Evolutionary conservation across 2,113 vertebrate genomes (phyloP).

Genomic region (Pygoscelis adeliae): DNA sequence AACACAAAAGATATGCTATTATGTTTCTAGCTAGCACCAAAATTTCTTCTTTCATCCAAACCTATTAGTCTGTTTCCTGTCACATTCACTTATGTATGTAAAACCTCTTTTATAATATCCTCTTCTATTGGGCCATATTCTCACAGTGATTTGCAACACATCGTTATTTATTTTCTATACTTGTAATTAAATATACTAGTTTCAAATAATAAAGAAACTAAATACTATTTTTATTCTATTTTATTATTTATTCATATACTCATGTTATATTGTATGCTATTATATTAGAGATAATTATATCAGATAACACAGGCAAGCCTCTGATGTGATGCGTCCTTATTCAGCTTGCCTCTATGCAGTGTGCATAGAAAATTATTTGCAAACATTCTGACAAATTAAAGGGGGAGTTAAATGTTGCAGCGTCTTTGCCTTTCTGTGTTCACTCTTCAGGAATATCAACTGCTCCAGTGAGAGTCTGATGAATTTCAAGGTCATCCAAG

Average conservation of each 20-base stretch:
- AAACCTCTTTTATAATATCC: background rate
- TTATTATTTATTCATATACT: background rate
- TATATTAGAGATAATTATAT: background rate
- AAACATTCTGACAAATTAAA: background rate
- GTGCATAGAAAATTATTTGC: background rate
- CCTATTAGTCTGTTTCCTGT: background rate
- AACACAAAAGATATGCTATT: background rate
- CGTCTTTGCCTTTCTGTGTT: background rate
- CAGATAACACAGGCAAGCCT: background rate
- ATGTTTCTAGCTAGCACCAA: background rate
- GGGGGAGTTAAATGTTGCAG: background rate
- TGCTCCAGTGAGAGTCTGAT: background rate
- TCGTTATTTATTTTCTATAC: background rate
- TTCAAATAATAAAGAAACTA: background rate
- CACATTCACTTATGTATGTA: background rate
- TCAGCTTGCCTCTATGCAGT: background rate
- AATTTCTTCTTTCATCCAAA: background rate
- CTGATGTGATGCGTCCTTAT: background rate
- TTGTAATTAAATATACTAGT: background rate
- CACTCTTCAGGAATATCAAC: background rate
- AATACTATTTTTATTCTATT: background rate
- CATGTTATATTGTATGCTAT: background rate
- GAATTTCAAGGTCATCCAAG: background rate
- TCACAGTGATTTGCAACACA: background rate
- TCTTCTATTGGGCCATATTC: background rate